A percentile compares a stretch with the other conserved stretches of the same genome.
phyloP scores from a whole-genome alignment of 2,888 invertebrate genomes.

The Molorchus minor region DNA sequence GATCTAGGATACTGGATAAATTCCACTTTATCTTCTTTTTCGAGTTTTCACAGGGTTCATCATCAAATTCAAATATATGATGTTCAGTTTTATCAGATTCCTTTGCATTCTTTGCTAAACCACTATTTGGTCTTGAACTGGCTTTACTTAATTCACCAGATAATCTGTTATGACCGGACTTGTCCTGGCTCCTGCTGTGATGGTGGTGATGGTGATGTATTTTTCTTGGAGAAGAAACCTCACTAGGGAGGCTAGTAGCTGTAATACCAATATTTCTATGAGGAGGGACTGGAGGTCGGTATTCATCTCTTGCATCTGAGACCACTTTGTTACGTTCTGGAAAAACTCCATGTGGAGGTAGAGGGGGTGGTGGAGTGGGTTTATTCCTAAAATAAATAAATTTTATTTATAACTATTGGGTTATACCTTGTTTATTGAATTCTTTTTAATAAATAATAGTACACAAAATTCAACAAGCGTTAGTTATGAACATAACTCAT shows the following conservation, averaged over 20 bases:
- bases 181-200: constrained; percentile 58
- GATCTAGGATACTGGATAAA: constrained; percentile 68
- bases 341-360: constrained; percentile 65
- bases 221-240: constrained; percentile 51
- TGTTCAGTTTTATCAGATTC: constrained; percentile 28
- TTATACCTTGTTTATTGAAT: too few relatives aligned
- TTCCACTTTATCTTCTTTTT: constrained; percentile 65
- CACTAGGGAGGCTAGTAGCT: constrained; percentile 62
- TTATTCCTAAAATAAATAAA: constrained; percentile 57
- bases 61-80: constrained; percentile 67
- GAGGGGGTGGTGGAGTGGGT: constrained; percentile 58
- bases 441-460: too few relatives aligned
- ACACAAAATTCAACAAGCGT: too few relatives aligned
- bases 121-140: constrained; percentile 16
- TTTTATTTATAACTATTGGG: too few relatives aligned
- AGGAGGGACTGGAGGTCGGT: constrained; percentile 89
- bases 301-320: constrained; percentile 66
- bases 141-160: constrained; percentile 9
- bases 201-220: constrained; percentile 62
- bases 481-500: too few relatives aligned
- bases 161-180: constrained; percentile 38
- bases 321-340: constrained; percentile 28
- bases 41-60: constrained; percentile 57
- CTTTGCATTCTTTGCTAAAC: constrained; percentile 20
- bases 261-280: constrained; percentile 78